These are phyloP conservation scores for Pagrus major DNA, from an alignment of 2,113 vertebrate species.

Conservation along the genomic window DNA sequence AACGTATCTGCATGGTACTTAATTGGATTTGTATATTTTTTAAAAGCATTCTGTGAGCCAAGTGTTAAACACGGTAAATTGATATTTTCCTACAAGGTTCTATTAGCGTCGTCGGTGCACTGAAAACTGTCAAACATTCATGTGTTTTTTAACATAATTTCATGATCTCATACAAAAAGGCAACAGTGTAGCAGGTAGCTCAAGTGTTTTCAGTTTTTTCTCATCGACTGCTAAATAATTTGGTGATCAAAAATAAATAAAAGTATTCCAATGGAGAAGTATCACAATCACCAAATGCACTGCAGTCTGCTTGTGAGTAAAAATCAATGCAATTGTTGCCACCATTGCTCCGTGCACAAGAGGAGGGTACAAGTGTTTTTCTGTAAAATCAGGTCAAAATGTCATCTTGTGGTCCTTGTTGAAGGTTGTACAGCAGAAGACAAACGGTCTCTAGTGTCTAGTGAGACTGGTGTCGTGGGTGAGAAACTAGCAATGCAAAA, in stretches of 20 bases:
- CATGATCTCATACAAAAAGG: conserved; percentile 31
- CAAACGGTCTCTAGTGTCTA: conserved; percentile 30
- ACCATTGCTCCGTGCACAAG: not conserved
- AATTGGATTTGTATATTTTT: conserved; percentile 31
- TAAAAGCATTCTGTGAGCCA: conserved; percentile 36
- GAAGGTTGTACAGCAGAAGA: conserved; percentile 28
- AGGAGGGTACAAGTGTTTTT: not conserved
- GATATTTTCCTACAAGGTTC: conserved; percentile 7
- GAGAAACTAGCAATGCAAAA: conserved; percentile 47
- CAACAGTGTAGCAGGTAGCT: conserved; percentile 22
- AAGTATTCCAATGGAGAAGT: conserved; percentile 18
- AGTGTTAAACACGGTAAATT: conserved; percentile 30
- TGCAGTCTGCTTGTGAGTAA: conserved; percentile 17
- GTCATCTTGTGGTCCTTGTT: conserved; percentile 33
- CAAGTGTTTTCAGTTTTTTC: conserved; percentile 12
- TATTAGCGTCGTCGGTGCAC: conserved; percentile 63
- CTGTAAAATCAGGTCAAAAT: not conserved
- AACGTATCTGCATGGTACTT: conserved; percentile 30
- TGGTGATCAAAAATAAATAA: conserved; percentile 18
- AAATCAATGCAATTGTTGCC: conserved; percentile 20
- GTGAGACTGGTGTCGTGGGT: conserved; percentile 18
- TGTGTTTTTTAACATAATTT: conserved; percentile 28
- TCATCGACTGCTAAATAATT: conserved; percentile 5
- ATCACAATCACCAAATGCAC: conserved; percentile 2
- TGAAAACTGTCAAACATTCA: conserved; percentile 45